Percentiles rank a stretch among this genome's conserved stretches.
Conservation (phyloP, 2,113 vertebrate species). For the Platysteira castanea region DNA sequence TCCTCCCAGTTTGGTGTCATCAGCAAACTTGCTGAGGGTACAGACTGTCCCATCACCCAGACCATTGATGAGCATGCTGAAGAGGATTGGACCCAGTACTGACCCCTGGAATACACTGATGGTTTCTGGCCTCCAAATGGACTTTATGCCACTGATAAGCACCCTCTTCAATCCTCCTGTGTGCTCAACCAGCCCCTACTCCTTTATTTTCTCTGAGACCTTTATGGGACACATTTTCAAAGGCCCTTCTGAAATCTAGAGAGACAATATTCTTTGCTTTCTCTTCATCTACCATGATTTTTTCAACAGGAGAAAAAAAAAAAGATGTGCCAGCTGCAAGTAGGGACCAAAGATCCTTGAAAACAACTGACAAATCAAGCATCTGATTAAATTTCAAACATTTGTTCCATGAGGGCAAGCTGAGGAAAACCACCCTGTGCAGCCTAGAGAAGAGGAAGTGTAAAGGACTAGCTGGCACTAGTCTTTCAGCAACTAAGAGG, state of each 20-base stretch:
- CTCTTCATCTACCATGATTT: not conserved
- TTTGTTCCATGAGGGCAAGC: not conserved
- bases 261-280: not conserved
- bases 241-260: not conserved
- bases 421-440: not conserved
- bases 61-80: accelerated
- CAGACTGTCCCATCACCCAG: not conserved
- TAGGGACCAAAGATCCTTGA: not conserved
- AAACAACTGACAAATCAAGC: not conserved
- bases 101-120: accelerated
- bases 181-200: not conserved
- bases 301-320: not conserved
- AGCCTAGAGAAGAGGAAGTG: not conserved
- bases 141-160: not conserved
- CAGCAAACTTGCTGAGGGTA: not conserved
- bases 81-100: accelerated
- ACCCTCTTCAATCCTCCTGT: not conserved
- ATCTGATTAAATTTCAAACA: not conserved
- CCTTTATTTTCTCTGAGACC: not conserved
- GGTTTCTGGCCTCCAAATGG: not conserved
- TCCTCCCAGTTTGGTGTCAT: not conserved
- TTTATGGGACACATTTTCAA: not conserved
- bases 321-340: not conserved
- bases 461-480: not conserved
- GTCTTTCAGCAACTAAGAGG: not conserved